These are phyloP conservation scores for Thysanoteuthis rhombus DNA, from an alignment of 2,888 invertebrate genomes.

Conservation along the genomic window DNA sequence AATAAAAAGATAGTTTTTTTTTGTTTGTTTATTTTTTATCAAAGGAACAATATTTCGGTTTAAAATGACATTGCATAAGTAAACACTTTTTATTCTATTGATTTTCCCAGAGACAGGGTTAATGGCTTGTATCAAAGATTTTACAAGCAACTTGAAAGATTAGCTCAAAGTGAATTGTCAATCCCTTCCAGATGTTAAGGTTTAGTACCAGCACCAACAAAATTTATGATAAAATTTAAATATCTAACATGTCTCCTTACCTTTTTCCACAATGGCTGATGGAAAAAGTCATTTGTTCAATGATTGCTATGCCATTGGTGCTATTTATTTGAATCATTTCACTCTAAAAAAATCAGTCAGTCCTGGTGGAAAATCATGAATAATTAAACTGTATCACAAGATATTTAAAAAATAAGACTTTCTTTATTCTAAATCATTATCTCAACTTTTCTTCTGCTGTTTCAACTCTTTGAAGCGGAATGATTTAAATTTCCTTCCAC, in stretches of 20 bases:
- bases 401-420: too few relatives aligned
- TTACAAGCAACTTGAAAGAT: neutral
- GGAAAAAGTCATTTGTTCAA: too few relatives aligned
- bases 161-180: neutral
- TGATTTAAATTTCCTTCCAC: too few relatives aligned
- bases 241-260: neutral
- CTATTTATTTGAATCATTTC: neutral
- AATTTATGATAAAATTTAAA: neutral
- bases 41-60: neutral
- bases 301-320: neutral
- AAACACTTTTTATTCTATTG: neutral
- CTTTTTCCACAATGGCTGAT: too few relatives aligned
- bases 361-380: too few relatives aligned
- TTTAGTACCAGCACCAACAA: neutral
- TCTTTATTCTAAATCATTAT: too few relatives aligned
- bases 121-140: too few relatives aligned
- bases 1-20: too few relatives aligned
- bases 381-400: too few relatives aligned
- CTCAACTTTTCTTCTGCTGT: too few relatives aligned
- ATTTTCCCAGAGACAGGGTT: neutral
- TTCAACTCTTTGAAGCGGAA: too few relatives aligned
- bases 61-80: neutral
- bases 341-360: neutral
- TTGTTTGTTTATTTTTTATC: too few relatives aligned
- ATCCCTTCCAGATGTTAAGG: neutral